Base-by-base conservation (phyloP, 2,797 vertebrate species). In the Pangasius sanitwongsei region DNA sequence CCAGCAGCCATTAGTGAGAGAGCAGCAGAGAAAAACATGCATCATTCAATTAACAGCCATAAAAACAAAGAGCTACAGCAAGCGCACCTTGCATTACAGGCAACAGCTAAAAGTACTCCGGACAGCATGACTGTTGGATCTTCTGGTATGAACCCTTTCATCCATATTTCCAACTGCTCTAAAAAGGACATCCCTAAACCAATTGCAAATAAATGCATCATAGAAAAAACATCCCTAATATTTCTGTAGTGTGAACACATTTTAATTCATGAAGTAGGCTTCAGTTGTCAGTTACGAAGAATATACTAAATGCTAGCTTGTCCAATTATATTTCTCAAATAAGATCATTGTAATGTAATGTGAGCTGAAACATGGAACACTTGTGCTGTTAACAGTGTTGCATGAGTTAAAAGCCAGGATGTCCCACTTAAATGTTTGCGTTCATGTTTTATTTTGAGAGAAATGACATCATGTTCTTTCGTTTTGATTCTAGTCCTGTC, bases 1-100 rank as follows among this genome's bases (percentile, higher is more conserved):
- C 93, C 94, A 95, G 93, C 94, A 95, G 94, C 93, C 93, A 80
- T 63, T 89, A 83, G 92, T 92, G 87, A 94, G 93, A 95, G 92
- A 95, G 93, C 87, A 16, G 55, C 80, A 93, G 87, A 92, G 90
- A 94, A 13, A 44, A 63, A 48, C 82, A 48, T 65, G 72, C 63
- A 83, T 92, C 93, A 93, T 44, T 78, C 31, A 67, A 77, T 88
- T 61, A 91, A 87, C 84, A 90, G 89, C 82, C 80, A 86, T 82
- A 28, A 91, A 72, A 86, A 78, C 91, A 92, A 74, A 65, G 20
- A 37, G 31, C 81, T 18, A 48, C 34, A 80, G 20, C 20, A 70
- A 75, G 85, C 13, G 16, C 57, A 86, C 34, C 80, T 34, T 16
- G n/a, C 34, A 81, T 55, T 70, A 74, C 59, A 88, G 82, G 15